phyloP scores from a whole-genome alignment of 1,140 invertebrate species.

The Phocides pigmalion region DNA sequence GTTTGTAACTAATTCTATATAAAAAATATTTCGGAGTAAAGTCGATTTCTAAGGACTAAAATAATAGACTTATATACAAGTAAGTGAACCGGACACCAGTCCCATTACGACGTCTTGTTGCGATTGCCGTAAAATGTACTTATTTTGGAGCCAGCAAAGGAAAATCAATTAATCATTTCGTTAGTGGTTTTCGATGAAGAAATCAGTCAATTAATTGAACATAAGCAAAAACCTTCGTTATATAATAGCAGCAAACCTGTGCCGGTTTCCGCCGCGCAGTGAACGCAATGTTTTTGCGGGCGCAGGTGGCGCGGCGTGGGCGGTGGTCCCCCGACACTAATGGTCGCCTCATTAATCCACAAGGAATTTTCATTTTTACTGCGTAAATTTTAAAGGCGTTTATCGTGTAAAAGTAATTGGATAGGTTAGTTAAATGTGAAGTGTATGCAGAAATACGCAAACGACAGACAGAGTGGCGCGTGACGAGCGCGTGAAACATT shows the following conservation, averaged over 20 bases:
- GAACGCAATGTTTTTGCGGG: constrained; percentile 30
- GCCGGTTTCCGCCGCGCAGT: constrained; percentile 3
- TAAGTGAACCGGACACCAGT: too few species aligned
- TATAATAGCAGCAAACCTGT: constrained; percentile 10
- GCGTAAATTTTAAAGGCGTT: neutral
- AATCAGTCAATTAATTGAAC: neutral
- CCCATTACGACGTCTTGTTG: too few species aligned
- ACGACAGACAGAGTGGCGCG: constrained; percentile 36
- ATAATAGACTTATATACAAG: too few species aligned
- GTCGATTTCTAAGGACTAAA: too few species aligned
- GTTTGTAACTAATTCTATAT: too few species aligned
- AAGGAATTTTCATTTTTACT: neutral
- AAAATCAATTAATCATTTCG: too few species aligned
- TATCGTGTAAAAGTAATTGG: constrained; percentile 6
- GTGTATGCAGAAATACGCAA: constrained; percentile 35
- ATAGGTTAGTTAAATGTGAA: constrained; percentile 25
- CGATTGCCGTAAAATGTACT: too few species aligned
- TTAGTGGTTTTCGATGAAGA: neutral
- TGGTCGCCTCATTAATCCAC: constrained; percentile 3
- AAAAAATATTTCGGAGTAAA: too few species aligned
- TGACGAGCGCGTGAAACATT: constrained; percentile 18
- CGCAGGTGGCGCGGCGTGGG: constrained; percentile 26
- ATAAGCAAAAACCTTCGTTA: constrained; percentile 10
- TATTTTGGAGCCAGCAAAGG: neutral
- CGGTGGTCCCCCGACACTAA: constrained; percentile 37